phyloP scores from a whole-genome alignment of 2,797 vertebrate species.

The Aotus griseimembra region DNA sequence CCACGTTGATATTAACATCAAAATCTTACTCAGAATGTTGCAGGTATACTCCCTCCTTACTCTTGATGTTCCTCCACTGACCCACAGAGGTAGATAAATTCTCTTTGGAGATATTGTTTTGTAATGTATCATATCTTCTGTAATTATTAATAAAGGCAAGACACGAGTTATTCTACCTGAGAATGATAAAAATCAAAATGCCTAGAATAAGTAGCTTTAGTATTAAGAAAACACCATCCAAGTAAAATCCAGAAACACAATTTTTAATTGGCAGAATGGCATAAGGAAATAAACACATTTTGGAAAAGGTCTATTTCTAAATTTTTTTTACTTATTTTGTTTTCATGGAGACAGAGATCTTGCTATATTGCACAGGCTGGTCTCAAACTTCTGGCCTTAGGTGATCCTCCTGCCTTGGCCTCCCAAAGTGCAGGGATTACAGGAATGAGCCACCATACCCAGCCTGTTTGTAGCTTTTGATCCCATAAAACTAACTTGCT shows the following conservation, averaged over 20 bases:
- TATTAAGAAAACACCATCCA: not conserved
- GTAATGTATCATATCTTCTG: not conserved
- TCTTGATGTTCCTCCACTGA: not conserved
- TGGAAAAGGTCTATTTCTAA: not conserved
- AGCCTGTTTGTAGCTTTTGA: not conserved
- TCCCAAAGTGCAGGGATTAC: not conserved
- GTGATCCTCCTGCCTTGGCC: not conserved
- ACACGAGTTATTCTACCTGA: not conserved
- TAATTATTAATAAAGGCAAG: slow-evolving; percentile 23
- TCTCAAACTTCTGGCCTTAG: not conserved
- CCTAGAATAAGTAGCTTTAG: not conserved
- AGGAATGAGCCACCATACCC: not conserved
- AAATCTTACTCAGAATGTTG: not conserved
- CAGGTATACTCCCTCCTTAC: not conserved
- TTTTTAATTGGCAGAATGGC: not conserved
- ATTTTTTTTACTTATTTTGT: not conserved
- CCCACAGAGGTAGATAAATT: not conserved
- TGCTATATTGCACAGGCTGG: not conserved
- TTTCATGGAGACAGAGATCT: not conserved
- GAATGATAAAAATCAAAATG: not conserved
- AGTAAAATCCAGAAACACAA: not conserved
- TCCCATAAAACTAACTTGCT: not conserved
- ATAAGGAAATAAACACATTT: slow-evolving; percentile 25
- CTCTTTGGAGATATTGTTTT: not conserved
- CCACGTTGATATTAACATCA: not conserved